Evolutionary conservation across 2,888 invertebrate species (phyloP), one percentile per base, ranked within the genome.

Genomic region (Lamellibrachia columna): DNA sequence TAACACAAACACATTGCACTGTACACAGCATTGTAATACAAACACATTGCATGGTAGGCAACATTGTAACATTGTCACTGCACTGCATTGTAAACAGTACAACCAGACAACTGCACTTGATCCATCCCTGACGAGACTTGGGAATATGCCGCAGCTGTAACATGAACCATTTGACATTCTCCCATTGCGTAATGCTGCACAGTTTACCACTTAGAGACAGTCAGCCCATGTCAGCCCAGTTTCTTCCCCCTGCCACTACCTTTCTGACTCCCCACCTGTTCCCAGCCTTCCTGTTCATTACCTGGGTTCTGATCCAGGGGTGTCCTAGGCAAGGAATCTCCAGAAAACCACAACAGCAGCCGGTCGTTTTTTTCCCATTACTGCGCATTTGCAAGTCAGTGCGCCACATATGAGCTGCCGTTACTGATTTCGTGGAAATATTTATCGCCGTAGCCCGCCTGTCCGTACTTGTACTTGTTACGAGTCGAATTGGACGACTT

Each of bases 201-300:
- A 3, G 75, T 75, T 75, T 75, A 75, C 6, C 75, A 75, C 2
- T 75, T n/a, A 22, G 75, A 75, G 75, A 15, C 75, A 75, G 75
- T 75, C 11, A 11, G 75, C 75, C 75, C 75, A 75, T 22, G 75
- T 75, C 11, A 11, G 75, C 75, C 75, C 75, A 75, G 75, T 75
- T 75, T 75, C n/a, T 75, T 40, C 40, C 40, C 75, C 75, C 75
- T 15, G 75, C 75, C 75, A 75, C 75, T 75, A 22, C 75, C 75
- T 75, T 2, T 6, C 75, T 6, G 22, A 15, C 4, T 11, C 75
- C 75, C 15, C 75, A 75, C 75, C 75, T 75, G 75, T 75, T 75
- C 75, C 75, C 75, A 75, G 22, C 75, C n/a, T 75, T n/a, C 75
- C 75, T 22, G 75, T 75, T 75, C 75, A 75, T 75, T n/a, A 75